A percentile compares a stretch with the other conserved stretches of the same genome.
Evolutionary conservation across 2,797 vertebrate genomes (phyloP).

Genomic region (Danio jaintianensis): DNA sequence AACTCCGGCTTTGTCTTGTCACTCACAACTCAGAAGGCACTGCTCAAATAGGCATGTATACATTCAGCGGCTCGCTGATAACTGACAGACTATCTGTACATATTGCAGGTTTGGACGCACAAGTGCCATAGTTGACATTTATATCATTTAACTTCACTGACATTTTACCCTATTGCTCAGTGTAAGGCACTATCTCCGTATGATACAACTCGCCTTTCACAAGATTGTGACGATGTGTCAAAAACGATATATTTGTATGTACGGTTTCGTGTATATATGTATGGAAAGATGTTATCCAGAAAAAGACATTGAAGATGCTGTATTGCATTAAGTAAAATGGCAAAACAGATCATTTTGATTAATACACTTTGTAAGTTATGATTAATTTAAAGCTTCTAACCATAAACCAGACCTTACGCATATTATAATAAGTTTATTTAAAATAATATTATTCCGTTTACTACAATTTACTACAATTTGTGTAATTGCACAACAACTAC

Average conservation of each 20-base stretch:
- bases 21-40: slow-evolving; percentile 51
- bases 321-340: not conserved
- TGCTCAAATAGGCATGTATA: slow-evolving; percentile 57
- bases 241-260: slow-evolving; percentile 25
- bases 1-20: slow-evolving; percentile 76
- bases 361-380: not conserved
- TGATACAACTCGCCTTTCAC: slow-evolving; percentile 19
- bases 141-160: slow-evolving; percentile 62
- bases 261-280: slow-evolving; percentile 11
- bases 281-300: slow-evolving; percentile 24
- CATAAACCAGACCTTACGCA: no score
- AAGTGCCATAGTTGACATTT: slow-evolving; percentile 59
- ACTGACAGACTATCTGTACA: slow-evolving; percentile 56
- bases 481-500: no score
- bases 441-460: no score
- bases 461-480: no score
- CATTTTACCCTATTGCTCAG: slow-evolving; percentile 55
- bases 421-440: no score
- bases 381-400: no score
- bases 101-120: slow-evolving; percentile 52
- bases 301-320: not conserved
- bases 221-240: slow-evolving; percentile 19
- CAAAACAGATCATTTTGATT: not conserved
- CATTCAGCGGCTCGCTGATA: slow-evolving; percentile 49
- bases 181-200: slow-evolving; percentile 52